phyloP scores from a whole-genome alignment of 2,888 invertebrate species.

The Phengaris alcon region DNA sequence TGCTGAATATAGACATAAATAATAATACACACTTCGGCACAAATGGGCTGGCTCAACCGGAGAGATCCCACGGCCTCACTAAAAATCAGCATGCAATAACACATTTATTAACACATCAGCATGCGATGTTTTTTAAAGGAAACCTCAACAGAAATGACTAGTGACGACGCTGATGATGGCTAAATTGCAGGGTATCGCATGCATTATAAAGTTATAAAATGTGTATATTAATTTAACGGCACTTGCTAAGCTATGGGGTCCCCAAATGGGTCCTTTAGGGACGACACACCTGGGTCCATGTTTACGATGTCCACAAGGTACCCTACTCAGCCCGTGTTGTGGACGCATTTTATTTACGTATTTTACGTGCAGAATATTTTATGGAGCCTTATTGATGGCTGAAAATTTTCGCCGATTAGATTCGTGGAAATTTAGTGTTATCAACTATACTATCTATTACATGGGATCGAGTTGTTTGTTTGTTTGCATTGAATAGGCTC shows the following conservation, averaged over 20 bases:
- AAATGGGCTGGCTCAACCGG: no score
- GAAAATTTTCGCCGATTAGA: slow-evolving; percentile 3
- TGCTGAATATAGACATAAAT: no score
- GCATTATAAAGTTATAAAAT: not conserved
- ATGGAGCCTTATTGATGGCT: slow-evolving; percentile 6
- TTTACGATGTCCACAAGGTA: slow-evolving; percentile 1
- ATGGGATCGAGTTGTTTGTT: no score
- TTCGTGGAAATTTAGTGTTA: not conserved
- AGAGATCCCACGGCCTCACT: no score
- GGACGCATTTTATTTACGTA: slow-evolving; percentile 4
- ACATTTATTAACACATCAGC: no score
- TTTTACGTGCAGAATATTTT: not conserved
- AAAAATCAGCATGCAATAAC: no score
- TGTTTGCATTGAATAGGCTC: no score
- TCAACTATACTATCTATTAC: not conserved
- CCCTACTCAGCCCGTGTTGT: not conserved
- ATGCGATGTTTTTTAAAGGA: no score
- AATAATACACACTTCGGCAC: no score
- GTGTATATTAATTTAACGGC: slow-evolving; percentile 1
- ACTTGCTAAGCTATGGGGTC: slow-evolving; percentile 8
- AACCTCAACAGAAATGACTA: no score
- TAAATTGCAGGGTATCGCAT: not conserved
- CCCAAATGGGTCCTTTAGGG: slow-evolving; percentile 8
- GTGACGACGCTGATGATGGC: not conserved
- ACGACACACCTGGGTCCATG: not conserved